A percentile compares a stretch with the other conserved stretches of the same genome.
These are phyloP conservation scores for Lasioglossum zephyrum DNA, from an alignment of 2,888 invertebrate species.

Conservation along the genomic window DNA sequence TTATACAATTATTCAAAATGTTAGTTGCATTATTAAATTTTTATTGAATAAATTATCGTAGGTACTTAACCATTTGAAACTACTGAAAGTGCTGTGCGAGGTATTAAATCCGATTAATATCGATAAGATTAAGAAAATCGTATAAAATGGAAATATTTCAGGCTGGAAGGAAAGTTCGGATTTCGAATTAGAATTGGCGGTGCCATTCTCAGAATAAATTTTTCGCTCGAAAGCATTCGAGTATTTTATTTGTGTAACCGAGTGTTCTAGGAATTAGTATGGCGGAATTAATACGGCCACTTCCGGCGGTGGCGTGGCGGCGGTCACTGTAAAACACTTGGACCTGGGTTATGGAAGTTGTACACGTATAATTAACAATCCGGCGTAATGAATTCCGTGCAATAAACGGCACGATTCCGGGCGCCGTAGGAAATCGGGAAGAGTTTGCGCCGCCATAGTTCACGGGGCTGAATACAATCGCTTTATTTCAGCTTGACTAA, in stretches of 20 bases:
- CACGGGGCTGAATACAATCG: conserved; percentile 72
- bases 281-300: conserved; percentile 12
- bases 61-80: no score
- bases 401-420: conserved; percentile 45
- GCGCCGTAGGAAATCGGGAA: conserved; percentile 45
- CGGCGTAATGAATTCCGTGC: conserved; percentile 26
- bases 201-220: background rate
- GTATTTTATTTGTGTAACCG: background rate
- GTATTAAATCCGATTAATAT: no score
- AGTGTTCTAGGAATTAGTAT: background rate
- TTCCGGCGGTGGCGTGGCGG: background rate
- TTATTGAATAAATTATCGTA: no score
- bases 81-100: no score
- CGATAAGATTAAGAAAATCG: no score
- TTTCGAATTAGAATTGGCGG: no score
- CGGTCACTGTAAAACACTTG: conserved; percentile 20
- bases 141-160: no score
- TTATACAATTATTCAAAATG: no score
- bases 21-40: no score
- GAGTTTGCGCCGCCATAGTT: conserved; percentile 58
- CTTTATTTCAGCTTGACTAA: conserved; percentile 71
- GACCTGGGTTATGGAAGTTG: conserved; percentile 9
- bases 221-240: background rate
- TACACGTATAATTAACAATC: conserved; percentile 34
- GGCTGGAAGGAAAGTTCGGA: no score